These are phyloP conservation scores for Eristalis arbustorum DNA, from an alignment of 2,888 invertebrate species.

Conservation along the genomic window DNA sequence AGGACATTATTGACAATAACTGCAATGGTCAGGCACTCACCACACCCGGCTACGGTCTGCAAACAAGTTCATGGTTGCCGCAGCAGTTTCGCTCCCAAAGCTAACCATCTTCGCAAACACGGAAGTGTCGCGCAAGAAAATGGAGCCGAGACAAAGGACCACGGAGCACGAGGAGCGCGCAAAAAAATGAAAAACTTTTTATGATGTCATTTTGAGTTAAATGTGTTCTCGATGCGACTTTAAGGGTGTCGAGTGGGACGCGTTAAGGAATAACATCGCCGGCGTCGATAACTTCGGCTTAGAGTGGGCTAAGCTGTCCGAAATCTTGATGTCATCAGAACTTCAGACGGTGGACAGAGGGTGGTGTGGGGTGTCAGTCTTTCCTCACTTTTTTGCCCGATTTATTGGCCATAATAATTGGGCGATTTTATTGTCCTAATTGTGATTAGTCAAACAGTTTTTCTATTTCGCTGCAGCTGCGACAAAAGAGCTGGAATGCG, in stretches of 20 bases:
- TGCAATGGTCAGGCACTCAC: conserved; percentile 51
- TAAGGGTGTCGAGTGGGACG: conserved; percentile 58
- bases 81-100: conserved; percentile 35
- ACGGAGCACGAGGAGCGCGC: background rate
- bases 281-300: background rate
- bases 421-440: conserved; percentile 46
- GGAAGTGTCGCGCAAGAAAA: conserved; percentile 48
- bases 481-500: background rate
- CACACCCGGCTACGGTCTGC: background rate
- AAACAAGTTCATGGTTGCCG: conserved; percentile 38
- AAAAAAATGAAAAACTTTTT: conserved; percentile 45
- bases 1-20: conserved; percentile 24
- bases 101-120: conserved; percentile 24
- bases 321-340: conserved; percentile 47
- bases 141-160: conserved; percentile 18
- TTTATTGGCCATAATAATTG: conserved; percentile 47
- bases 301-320: no score
- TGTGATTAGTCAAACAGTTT: conserved; percentile 52
- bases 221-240: conserved; percentile 66
- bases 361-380: background rate
- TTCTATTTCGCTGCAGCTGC: conserved; percentile 38
- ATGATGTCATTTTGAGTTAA: conserved; percentile 66
- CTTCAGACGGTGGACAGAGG: conserved; percentile 23
- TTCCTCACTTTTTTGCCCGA: background rate
- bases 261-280: conserved; percentile 42